These are phyloP conservation scores for Hypsibius dujardini DNA, from an alignment of 1,140 invertebrate genomes.

Conservation along the genomic window DNA sequence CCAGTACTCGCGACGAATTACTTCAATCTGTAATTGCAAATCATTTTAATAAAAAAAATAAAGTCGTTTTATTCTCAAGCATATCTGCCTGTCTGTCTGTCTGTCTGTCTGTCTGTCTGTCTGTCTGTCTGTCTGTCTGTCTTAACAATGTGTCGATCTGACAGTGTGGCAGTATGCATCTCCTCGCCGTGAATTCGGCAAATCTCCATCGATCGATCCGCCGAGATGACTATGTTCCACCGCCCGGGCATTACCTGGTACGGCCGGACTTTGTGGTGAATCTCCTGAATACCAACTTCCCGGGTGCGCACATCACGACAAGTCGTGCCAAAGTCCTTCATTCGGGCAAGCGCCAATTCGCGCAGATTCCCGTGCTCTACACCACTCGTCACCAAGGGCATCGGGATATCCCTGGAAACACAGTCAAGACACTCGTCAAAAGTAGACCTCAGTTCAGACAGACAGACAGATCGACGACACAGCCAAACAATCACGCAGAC, in stretches of 20 bases:
- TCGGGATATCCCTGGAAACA: conserved; percentile 72
- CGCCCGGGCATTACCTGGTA: conserved; percentile 45
- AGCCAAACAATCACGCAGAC: no score
- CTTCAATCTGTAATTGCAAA: conserved; percentile 44
- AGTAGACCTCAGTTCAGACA: neutral
- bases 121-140: no score
- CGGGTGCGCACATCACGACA: conserved; percentile 90
- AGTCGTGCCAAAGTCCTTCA: conserved; percentile 84
- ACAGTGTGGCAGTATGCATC: no score
- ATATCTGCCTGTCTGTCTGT: no score
- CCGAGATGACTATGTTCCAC: no score
- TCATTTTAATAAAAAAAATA: neutral
- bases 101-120: no score
- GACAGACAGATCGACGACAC: neutral
- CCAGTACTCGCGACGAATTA: conserved; percentile 82
- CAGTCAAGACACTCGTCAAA: neutral
- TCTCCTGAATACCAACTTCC: conserved; percentile 98
- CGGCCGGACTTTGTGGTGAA: conserved; percentile 83
- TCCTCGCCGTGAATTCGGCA: no score
- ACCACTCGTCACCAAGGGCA: conserved; percentile 85
- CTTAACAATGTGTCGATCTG: no score
- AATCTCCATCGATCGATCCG: no score
- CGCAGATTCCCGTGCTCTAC: conserved; percentile 96
- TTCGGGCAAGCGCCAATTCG: conserved; percentile 79
- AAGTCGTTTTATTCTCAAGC: no score